Conservation (phyloP, 53 echinoderm and acorn worm genomes). For the Patiria pectinifera region DNA sequence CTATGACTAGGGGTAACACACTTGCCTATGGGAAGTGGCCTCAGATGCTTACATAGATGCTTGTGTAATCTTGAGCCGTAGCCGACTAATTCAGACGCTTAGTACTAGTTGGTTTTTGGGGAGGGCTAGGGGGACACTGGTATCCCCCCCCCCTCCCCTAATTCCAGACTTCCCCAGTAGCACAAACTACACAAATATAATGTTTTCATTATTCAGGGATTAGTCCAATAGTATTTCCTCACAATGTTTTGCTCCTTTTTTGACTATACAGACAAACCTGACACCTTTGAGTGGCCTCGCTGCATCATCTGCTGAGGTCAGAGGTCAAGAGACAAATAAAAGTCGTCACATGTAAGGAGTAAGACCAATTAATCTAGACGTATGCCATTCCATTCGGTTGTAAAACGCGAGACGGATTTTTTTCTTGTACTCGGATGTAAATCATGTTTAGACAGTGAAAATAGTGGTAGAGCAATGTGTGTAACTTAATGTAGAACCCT, state of each 20-base stretch:
- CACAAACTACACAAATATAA: background rate
- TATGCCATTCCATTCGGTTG: background rate
- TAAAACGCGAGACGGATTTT: background rate
- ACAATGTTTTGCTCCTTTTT: background rate
- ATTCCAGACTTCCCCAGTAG: background rate
- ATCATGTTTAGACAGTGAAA: background rate
- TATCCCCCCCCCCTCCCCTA: no score
- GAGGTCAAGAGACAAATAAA: background rate
- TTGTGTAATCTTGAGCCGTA: no score
- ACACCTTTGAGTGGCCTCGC: constrained; percentile 22
- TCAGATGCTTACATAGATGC: no score
- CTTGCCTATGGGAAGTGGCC: no score
- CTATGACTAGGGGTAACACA: no score
- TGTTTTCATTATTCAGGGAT: background rate
- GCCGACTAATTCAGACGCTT: no score
- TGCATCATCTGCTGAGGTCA: constrained; percentile 39
- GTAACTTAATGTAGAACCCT: background rate
- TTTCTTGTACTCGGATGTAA: background rate
- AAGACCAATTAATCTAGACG: background rate
- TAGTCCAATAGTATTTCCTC: background rate
- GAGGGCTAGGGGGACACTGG: no score
- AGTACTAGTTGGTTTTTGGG: no score
- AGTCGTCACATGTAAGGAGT: background rate
- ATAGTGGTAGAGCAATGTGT: background rate
- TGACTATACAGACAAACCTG: background rate